Evolutionary conservation across 1,140 invertebrate species (phyloP), one percentile per base, ranked within the genome.

Genomic region (Drosophila navojoa): DNA sequence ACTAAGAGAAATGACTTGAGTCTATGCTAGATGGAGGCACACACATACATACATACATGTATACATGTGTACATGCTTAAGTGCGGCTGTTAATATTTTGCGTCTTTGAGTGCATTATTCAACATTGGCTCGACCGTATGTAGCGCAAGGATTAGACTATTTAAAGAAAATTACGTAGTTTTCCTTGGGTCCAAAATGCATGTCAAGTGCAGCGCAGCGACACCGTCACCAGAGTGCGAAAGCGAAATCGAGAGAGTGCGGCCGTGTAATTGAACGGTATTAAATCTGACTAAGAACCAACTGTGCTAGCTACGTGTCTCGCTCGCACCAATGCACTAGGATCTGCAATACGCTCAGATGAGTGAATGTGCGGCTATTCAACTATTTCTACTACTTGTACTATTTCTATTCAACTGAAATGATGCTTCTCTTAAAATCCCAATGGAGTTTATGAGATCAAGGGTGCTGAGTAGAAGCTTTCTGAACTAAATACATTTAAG

Each of bases 131-230:
- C 45, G 76, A 84, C 79, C 76, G 71, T 84, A 79, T 76, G 76
- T 81, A 79, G 79, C 68, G 67, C 81, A 87, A 87, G 81, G 82
- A 81, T 87, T 86, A 81, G 82, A 64, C 63, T 72, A 76, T 71
- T 71, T 67, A 70, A 67, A 87, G 63, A 71, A 82, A 82, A 87
- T 81, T 70, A 69, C 75, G 63, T 69, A 72, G 53, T 53, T 76
- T 81, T 87, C 71, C 81, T 87, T 79, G 75, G 60, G 49, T 58
- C 58, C 54, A 71, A 63, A 60, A 60, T 59, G 38, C 29, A 38
- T 59, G 53, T 57, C 38, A 67, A 50, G 45, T 59, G 57, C 40
- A 59, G 52, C 22, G 49, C 38, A 25, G 19, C 16, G 16, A 22
- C 25, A 15, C 22, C 40, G 40, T 15, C 16, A 57, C 16, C 19